Evolutionary conservation across 2,888 invertebrate species (phyloP).

Genomic region (Girardia tigrina): DNA sequence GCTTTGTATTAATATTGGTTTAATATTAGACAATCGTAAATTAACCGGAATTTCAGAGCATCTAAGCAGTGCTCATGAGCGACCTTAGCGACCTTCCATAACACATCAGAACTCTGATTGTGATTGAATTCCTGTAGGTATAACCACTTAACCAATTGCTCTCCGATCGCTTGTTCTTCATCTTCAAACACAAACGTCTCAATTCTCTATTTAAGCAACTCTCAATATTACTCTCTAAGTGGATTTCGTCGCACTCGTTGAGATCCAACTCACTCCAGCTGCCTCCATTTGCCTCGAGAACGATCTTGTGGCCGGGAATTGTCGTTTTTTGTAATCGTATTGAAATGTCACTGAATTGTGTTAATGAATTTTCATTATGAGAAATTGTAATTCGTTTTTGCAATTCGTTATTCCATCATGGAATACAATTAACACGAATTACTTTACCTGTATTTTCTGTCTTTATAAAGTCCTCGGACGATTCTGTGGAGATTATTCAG

Average conservation of each 20-base stretch:
- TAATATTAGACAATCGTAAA: too few species aligned
- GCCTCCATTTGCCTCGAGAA: conserved; percentile 71
- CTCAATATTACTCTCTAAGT: conserved; percentile 46
- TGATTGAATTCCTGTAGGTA: background rate
- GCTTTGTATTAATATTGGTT: too few species aligned
- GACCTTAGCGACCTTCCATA: background rate
- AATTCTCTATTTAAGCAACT: too few species aligned
- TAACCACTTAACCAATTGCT: background rate
- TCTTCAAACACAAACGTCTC: background rate
- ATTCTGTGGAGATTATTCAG: too few species aligned
- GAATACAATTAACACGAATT: too few species aligned
- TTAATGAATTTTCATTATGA: too few species aligned
- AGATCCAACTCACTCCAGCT: conserved; percentile 68
- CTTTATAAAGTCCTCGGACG: too few species aligned
- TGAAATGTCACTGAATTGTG: conserved; percentile 59
- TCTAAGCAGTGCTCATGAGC: background rate
- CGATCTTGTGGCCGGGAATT: conserved; percentile 73
- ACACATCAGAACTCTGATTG: background rate
- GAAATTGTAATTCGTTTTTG: too few species aligned
- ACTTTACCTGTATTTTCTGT: too few species aligned
- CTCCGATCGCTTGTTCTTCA: background rate
- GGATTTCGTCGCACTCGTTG: conserved; percentile 59
- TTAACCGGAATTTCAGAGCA: background rate
- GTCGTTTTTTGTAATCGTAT: conserved; percentile 62
- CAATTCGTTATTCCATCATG: too few species aligned